Evolutionary conservation across 2,797 vertebrate genomes (phyloP), one percentile per base, ranked within the genome.

Genomic region (Linurgus olivaceus): DNA sequence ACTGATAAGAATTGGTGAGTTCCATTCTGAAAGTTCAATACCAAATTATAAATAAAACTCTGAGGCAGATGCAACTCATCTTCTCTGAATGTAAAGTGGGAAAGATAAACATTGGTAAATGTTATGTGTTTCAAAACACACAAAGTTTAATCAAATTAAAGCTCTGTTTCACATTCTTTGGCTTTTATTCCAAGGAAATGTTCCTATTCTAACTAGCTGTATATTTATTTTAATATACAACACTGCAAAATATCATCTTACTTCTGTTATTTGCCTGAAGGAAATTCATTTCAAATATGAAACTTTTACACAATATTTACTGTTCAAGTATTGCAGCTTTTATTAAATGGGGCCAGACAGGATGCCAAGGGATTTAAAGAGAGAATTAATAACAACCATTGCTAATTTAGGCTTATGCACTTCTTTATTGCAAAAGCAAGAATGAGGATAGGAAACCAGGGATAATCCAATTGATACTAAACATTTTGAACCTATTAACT

Each of bases 271-370:
- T 97, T 97, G 90, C 89, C 96, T 76, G 88, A 96, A 96, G 88
- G 90, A 96, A 92, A 92, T 96, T 97, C 57, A 97, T 97, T 97
- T 97, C 95, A 95, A 93, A 96, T 97, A 96, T 92, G 91, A 97
- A 91, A 95, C 79, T 97, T 96, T 95, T 96, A 92, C 88, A 96
- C 89, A 97, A 82, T 94, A 97, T 96, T 97, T 97, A 96, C 85
- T 77, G 94, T 97, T 97, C 73, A 90, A 92, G 80, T 96, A 93
- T 68, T 87, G 81, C 92, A 90, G 82, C 65, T 95, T 97, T 97
- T 97, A 97, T 97, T 97, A 97, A 96, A 96, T 77, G 79, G 57
- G 76, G 91, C 45, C 90, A 79, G 91, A 74, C 75, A 96, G n/a
- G 91, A 94, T 86, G 96, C 84, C 13, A 26, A 79, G 90, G 94